Base-by-base conservation (phyloP, 2,888 invertebrate genomes). In the Anthophora plumipes region DNA sequence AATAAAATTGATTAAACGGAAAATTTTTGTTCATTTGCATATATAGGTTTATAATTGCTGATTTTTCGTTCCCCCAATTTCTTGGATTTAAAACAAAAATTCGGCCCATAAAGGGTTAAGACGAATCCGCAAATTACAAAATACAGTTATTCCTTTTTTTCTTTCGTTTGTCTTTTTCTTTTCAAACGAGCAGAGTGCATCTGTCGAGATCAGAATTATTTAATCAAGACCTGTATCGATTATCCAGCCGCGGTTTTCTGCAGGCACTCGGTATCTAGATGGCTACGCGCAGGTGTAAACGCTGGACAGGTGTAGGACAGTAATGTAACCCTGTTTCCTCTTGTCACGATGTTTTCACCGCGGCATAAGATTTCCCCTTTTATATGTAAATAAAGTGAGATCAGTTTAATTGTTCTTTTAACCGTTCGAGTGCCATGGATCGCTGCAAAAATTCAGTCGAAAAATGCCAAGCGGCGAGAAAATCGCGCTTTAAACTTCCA, bases 331-430 rank as follows among this genome's bases (percentile, higher is more conserved):
- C 68, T 77, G 63, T 73, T 85, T 64, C 76, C 22, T 17, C 9
- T 14, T 17, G 31, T 50, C 61, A 72, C 25, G 70, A 54, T 22
- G 74, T 82, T 86, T 89, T 86, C 88, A 89, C 88, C 89, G 81
- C 82, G 83, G 83, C 85, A 83, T 73, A 75, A 70, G 83, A 72
- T 89, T 88, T 89, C 88, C 89, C n/a, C 88, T 89, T 88, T 89
- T 88, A 84, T 77, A 64, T 82, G 67, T 78, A 87, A 89, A 86
- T 81, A 81, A 83, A n/a, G n/a, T n/a, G n/a, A n/a, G n/a, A n/a
- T n/a, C n/a, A n/a, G n/a, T n/a, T n/a, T n/a, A n/a, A n/a, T n/a
- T n/a, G n/a, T n/a, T n/a, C n/a, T n/a, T n/a, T n/a, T n/a, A n/a
- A n/a, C n/a, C n/a, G n/a, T n/a, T n/a, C n/a, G n/a, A n/a, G n/a